phyloP scores from a whole-genome alignment of 2,113 vertebrate genomes.

The Todiramphus saurophagus region DNA sequence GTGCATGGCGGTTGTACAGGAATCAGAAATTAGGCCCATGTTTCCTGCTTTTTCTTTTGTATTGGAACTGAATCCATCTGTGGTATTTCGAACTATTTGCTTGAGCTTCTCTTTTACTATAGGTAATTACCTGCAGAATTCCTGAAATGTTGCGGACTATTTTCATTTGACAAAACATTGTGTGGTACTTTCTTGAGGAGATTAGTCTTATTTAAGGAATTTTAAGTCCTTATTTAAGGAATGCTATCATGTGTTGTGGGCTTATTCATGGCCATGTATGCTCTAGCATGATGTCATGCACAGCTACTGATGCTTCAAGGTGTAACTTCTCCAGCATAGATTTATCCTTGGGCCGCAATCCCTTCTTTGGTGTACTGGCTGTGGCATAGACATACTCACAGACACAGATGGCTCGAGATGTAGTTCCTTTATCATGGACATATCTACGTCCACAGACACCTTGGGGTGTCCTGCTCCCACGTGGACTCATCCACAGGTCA shows the following conservation, averaged over 20 bases:
- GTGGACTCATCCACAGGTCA: not conserved
- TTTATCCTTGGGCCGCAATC: not conserved
- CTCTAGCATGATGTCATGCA: not conserved
- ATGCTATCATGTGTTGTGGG: accelerated
- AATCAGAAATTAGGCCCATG: not conserved
- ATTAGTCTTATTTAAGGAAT: not conserved
- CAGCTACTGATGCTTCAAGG: not conserved
- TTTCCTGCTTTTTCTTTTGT: not conserved
- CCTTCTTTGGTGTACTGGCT: not conserved
- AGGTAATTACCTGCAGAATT: not conserved
- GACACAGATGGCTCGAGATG: accelerated
- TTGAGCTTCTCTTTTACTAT: not conserved
- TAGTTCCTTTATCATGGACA: not conserved
- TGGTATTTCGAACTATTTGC: not conserved
- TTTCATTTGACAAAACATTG: not conserved
- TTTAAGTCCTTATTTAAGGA: not conserved
- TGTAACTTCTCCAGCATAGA: not conserved
- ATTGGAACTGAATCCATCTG: not conserved
- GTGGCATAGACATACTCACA: not conserved
- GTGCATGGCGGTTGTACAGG: not conserved
- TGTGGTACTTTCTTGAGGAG: not conserved
- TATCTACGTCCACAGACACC: not conserved
- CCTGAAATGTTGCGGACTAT: not conserved
- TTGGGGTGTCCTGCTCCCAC: accelerated
- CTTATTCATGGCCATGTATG: not conserved